Conservation (phyloP, 2,888 invertebrate genomes). For the Drosophila phalerata region DNA sequence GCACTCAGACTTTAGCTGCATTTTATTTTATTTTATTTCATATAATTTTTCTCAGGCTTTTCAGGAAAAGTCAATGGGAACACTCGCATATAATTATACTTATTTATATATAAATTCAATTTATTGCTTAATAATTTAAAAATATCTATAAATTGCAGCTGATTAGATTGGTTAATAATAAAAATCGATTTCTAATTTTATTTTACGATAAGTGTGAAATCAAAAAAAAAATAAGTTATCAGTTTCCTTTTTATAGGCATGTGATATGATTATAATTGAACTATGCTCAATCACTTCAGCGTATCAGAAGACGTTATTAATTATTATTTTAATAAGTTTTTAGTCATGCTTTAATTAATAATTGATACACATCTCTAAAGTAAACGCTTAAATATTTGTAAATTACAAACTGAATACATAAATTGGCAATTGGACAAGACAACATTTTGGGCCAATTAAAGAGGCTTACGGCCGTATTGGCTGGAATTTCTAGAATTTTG, state of each 20-base stretch:
- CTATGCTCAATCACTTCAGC: constrained; percentile 1
- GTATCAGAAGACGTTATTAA: not conserved
- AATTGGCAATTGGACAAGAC: constrained; percentile 9
- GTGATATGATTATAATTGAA: constrained; percentile 20
- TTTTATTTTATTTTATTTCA: constrained; percentile 27
- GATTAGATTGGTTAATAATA: constrained; percentile 14
- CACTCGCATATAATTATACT: not conserved
- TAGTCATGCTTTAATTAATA: constrained; percentile 5
- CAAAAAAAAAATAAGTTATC: not conserved
- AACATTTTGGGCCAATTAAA: constrained; percentile 36
- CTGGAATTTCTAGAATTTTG: constrained; percentile 10
- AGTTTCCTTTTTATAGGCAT: not conserved
- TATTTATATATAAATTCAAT: constrained; percentile 1
- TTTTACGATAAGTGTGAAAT: constrained; percentile 18
- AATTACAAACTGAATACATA: constrained; percentile 14
- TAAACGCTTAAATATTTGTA: constrained; percentile 6
- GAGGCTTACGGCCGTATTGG: constrained; percentile 15
- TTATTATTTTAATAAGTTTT: constrained; percentile 4
- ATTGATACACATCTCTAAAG: not conserved
- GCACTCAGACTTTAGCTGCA: constrained; percentile 11
- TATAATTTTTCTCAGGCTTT: constrained; percentile 1
- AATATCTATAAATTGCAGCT: constrained; percentile 3
- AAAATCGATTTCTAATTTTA: constrained; percentile 10
- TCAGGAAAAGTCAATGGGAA: not conserved
- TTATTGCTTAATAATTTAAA: constrained; percentile 2